These are phyloP conservation scores for Ceuthmochares aereus DNA, from an alignment of 2,113 vertebrate species.

Conservation along the genomic window DNA sequence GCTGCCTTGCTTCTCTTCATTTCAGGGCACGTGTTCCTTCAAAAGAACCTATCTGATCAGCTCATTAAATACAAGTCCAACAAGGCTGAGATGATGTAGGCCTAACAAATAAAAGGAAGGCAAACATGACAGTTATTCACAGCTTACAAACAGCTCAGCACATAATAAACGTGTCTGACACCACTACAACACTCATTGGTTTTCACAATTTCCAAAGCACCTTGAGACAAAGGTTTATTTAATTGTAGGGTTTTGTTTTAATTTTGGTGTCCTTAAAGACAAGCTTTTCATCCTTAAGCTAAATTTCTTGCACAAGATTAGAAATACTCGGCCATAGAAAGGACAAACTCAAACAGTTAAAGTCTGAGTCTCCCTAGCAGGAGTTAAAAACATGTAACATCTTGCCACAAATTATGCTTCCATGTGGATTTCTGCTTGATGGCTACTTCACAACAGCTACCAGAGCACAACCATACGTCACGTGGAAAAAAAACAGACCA, in stretches of 20 bases:
- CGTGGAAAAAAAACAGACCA: neutral
- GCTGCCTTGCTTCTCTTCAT: neutral
- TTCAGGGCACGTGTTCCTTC: neutral
- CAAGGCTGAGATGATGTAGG: neutral
- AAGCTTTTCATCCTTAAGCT: neutral
- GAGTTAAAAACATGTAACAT: neutral
- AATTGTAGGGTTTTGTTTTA: neutral
- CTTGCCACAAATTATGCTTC: neutral
- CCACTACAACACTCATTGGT: fast-evolving
- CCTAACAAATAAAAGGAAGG: neutral
- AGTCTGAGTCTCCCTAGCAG: neutral
- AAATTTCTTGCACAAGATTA: neutral
- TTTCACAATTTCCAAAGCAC: neutral
- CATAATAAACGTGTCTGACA: neutral
- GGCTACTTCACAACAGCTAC: neutral
- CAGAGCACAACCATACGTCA: neutral
- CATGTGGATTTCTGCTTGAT: neutral
- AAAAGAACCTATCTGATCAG: neutral
- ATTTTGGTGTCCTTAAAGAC: neutral
- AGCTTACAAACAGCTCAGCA: fast-evolving
- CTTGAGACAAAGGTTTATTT: neutral
- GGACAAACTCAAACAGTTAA: neutral
- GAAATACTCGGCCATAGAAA: neutral
- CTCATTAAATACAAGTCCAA: neutral
- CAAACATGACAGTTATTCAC: neutral